Conservation (phyloP, 2,797 vertebrate species). For the Sebastes ruberrimus region DNA sequence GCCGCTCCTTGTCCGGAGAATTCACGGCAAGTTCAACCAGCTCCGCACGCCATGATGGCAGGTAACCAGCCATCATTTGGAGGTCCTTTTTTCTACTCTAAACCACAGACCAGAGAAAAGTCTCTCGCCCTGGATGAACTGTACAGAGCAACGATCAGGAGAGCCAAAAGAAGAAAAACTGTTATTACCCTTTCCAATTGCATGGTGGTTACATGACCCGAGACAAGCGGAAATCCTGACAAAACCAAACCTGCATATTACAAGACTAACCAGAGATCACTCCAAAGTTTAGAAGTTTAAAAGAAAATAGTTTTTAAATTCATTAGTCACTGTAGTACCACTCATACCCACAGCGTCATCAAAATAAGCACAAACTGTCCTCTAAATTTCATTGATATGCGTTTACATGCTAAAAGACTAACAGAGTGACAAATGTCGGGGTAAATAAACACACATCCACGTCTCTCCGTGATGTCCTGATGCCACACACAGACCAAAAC, state of each 20-base stretch:
- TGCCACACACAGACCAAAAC: background rate
- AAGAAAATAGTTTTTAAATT: too few species aligned
- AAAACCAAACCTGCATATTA: background rate
- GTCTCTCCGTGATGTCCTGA: background rate
- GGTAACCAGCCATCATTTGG: background rate
- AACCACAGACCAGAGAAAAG: background rate
- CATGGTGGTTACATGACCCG: background rate
- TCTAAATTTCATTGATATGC: background rate
- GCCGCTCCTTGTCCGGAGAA: too few species aligned
- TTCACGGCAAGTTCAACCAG: too few species aligned
- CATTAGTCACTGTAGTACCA: background rate
- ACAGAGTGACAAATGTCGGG: background rate
- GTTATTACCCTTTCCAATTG: background rate
- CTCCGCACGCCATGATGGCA: background rate
- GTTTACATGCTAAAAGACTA: background rate
- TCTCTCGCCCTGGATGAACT: background rate
- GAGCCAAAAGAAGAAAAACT: background rate
- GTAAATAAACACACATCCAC: background rate
- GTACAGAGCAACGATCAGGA: background rate
- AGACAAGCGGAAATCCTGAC: slow-evolving; percentile 8
- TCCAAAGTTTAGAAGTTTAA: background rate
- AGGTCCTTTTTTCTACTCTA: background rate
- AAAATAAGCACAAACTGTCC: background rate
- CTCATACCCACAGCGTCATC: background rate
- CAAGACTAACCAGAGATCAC: background rate